Percentiles rank a stretch among this genome's conserved stretches.
Evolutionary conservation across 2,888 invertebrate genomes (phyloP).

Genomic region (Ormyrus labotus): DNA sequence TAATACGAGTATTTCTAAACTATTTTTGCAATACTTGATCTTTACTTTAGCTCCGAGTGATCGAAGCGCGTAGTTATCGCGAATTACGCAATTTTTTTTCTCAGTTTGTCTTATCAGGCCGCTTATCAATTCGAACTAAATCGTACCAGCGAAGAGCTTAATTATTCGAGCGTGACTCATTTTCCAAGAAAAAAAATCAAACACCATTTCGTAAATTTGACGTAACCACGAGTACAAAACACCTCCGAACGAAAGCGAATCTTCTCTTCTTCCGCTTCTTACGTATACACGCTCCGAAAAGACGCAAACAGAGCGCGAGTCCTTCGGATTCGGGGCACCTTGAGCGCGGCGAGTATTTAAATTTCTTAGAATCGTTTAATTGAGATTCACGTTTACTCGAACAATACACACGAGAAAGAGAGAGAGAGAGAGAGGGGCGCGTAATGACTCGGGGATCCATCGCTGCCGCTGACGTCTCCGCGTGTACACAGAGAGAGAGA

Average conservation of each 20-base stretch:
- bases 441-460: constrained; percentile 48
- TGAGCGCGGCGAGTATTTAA: too few relatives aligned
- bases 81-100: constrained; percentile 51
- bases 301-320: too few relatives aligned
- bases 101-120: constrained; percentile 1
- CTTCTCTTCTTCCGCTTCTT: neutral
- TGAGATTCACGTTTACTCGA: constrained; percentile 32
- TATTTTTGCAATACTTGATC: constrained; percentile 32
- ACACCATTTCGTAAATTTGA: neutral
- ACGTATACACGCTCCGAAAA: too few relatives aligned
- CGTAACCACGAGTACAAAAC: neutral
- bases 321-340: too few relatives aligned
- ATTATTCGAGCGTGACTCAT: constrained; percentile 40
- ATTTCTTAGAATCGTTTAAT: neutral
- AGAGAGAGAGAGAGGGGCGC: neutral
- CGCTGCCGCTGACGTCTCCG: constrained; percentile 33
- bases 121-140: constrained; percentile 50
- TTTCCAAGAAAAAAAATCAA: constrained; percentile 18
- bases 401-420: constrained; percentile 1
- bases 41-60: constrained; percentile 7
- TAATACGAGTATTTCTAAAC: constrained; percentile 12
- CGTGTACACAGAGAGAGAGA: too few relatives aligned
- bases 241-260: neutral
- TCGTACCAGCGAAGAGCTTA: constrained; percentile 40
- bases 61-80: constrained; percentile 33